These are phyloP conservation scores for Corella eumyota DNA, from an alignment of 23 tunicate genomes.

Conservation along the genomic window DNA sequence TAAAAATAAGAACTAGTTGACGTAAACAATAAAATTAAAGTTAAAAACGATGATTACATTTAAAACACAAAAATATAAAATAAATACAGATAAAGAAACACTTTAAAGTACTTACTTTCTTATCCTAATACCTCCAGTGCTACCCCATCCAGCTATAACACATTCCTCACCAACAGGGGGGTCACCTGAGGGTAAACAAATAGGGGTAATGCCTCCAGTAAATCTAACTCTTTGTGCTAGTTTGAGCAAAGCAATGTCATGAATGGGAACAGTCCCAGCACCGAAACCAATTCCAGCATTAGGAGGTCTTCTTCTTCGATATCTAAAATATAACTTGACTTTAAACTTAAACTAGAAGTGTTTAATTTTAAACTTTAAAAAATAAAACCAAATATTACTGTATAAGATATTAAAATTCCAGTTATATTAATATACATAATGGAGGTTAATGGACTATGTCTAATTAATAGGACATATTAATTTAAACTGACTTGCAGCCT, in stretches of 20 bases:
- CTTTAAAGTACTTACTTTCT: no score
- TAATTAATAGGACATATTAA: no score
- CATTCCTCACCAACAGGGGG: constrained; percentile 39
- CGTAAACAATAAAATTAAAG: not conserved
- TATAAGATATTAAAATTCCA: no score
- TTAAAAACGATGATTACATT: not conserved
- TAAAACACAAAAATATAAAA: no score
- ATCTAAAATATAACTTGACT: not conserved
- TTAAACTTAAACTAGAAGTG: no score
- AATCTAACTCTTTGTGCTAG: constrained; percentile 11
- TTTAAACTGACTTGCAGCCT: no score
- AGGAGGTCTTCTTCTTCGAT: not conserved
- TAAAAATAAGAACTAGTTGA: not conserved
- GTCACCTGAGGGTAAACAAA: constrained; percentile 48
- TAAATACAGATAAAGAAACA: no score
- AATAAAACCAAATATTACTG: no score
- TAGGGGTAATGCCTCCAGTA: constrained; percentile 13
- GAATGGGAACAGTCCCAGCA: constrained; percentile 17
- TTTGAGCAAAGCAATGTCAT: constrained; percentile 50
- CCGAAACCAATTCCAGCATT: constrained; percentile 14
- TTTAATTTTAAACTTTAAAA: no score
- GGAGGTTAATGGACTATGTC: no score
- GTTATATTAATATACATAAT: no score
- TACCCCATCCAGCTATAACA: constrained; percentile 82
- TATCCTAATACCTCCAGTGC: no score